phyloP scores from a whole-genome alignment of 2,797 vertebrate species.

The Hylomyscus alleni region DNA sequence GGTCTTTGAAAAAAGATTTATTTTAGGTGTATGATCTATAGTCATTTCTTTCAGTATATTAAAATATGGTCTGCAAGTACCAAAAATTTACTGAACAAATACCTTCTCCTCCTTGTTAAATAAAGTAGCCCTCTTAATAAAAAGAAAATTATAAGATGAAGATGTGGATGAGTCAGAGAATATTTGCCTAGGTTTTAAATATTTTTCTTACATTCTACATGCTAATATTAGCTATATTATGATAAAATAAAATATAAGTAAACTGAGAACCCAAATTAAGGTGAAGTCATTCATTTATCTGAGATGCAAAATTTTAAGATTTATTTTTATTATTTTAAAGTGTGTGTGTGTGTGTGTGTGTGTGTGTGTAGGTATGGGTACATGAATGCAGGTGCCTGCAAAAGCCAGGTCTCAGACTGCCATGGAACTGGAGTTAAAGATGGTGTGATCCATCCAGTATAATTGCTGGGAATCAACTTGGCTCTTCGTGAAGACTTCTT shows the following conservation, averaged over 20 bases:
- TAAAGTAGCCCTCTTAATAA: not conserved
- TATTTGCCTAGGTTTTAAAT: not conserved
- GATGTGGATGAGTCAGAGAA: not conserved
- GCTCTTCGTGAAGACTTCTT: not conserved
- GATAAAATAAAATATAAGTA: conserved; percentile 16
- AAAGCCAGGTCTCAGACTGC: not conserved
- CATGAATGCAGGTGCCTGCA: not conserved
- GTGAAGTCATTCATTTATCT: conserved; percentile 4
- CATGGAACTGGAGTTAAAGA: not conserved
- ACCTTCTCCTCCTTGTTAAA: not conserved
- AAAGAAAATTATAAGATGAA: not conserved
- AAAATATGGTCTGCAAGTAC: conserved; percentile 7
- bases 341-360: not conserved
- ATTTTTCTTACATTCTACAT: not conserved
- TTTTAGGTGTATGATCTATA: not conserved
- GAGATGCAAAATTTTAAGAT: not conserved
- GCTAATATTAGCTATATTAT: not conserved
- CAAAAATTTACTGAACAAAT: conserved; percentile 25
- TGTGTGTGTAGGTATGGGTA: not conserved
- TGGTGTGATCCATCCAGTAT: not conserved
- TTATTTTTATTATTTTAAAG: not conserved
- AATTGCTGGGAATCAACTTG: not conserved
- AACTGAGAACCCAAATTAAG: not conserved
- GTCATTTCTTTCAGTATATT: not conserved
- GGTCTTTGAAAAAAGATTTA: conserved; percentile 7